Evolutionary conservation across 2,113 vertebrate species (phyloP).

Genomic region (Tinamus guttatus): DNA sequence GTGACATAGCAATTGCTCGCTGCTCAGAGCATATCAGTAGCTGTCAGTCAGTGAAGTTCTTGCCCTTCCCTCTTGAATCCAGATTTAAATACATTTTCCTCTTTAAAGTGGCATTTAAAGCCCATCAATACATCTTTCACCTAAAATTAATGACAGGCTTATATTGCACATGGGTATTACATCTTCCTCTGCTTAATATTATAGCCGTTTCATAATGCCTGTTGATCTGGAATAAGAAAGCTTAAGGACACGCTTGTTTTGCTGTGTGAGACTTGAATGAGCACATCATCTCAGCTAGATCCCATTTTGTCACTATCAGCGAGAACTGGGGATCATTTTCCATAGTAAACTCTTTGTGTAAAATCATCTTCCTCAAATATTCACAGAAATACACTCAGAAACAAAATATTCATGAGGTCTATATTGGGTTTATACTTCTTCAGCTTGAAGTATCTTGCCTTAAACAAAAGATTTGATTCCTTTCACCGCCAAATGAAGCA

Average conservation of each 20-base stretch:
- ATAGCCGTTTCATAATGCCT: background rate
- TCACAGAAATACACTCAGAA: background rate
- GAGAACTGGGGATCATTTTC: background rate
- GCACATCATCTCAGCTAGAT: background rate
- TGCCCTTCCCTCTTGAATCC: background rate
- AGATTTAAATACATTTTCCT: conserved; percentile 44
- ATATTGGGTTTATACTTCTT: background rate
- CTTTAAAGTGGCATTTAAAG: conserved; percentile 37
- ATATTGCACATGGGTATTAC: background rate
- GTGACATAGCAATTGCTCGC: conserved; percentile 56
- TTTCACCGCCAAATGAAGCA: background rate
- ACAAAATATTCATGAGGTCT: background rate
- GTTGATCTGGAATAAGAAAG: background rate
- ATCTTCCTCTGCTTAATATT: background rate
- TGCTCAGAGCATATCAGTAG: conserved; percentile 8
- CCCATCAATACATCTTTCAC: background rate
- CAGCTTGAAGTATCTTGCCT: background rate
- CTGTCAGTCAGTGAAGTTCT: conserved; percentile 30
- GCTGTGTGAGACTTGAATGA: background rate
- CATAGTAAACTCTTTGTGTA: background rate
- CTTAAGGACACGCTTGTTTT: background rate
- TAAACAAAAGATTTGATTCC: background rate
- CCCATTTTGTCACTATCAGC: background rate
- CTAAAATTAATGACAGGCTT: background rate
- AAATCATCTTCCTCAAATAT: background rate